Evolutionary conservation across 1,140 invertebrate species (phyloP).

Genomic region (Oryzaephilus surinamensis): DNA sequence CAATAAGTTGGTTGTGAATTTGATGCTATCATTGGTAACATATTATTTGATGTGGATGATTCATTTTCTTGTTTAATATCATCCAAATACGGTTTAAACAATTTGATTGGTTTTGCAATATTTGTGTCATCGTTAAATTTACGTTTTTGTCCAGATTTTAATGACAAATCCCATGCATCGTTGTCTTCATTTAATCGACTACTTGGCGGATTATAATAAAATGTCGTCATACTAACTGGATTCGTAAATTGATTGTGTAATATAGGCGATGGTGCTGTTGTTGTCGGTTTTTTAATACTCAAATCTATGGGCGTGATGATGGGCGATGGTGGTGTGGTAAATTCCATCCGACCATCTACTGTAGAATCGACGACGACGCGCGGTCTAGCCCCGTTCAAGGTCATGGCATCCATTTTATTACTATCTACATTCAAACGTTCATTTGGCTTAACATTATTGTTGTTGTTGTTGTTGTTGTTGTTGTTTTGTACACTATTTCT

Average conservation of each 20-base stretch:
- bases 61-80: conserved; percentile 37
- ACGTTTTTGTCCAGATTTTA: conserved; percentile 29
- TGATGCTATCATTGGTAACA: neutral
- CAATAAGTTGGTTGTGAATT: conserved; percentile 2
- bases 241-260: too few relatives aligned
- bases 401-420: neutral
- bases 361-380: conserved; percentile 9
- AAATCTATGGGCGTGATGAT: conserved; percentile 30
- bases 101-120: conserved; percentile 40
- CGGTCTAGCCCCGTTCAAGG: conserved; percentile 13
- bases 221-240: too few relatives aligned
- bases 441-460: conserved; percentile 3
- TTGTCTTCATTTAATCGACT: too few relatives aligned
- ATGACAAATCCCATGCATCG: conserved; percentile 44
- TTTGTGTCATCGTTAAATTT: conserved; percentile 14
- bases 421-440: neutral
- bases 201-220: conserved; percentile 31
- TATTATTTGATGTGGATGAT: conserved; percentile 13
- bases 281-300: conserved; percentile 34
- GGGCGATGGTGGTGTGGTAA: conserved; percentile 6
- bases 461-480: neutral
- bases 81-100: conserved; percentile 59
- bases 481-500: conserved; percentile 51
- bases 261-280: conserved; percentile 29
- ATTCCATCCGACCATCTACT: too few relatives aligned